A percentile compares a stretch with the other conserved stretches of the same genome.
Conservation (phyloP, 2,113 vertebrate genomes). For the Tiliqua scincoides region DNA sequence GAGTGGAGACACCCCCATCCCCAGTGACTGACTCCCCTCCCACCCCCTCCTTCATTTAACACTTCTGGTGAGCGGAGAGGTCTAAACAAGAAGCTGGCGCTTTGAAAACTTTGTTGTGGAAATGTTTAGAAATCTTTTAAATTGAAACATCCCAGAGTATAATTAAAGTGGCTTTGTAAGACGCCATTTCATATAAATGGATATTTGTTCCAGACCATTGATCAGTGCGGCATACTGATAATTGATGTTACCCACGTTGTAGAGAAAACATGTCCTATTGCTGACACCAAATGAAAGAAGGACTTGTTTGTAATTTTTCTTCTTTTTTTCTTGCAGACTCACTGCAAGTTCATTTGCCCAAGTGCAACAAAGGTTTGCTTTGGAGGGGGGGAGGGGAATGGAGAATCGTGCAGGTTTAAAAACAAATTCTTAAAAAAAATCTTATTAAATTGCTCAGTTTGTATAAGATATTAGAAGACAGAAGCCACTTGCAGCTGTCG, state of each 20-base stretch:
- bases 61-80: neutral
- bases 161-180: constrained; percentile 17
- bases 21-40: accelerated
- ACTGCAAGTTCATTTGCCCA: neutral
- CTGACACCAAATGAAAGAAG: constrained; percentile 2
- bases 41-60: no score
- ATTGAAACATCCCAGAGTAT: constrained; percentile 16
- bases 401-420: neutral
- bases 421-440: neutral
- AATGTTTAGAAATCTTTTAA: constrained; percentile 21
- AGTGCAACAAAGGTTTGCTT: no score
- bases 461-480: neutral
- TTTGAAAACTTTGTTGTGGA: neutral
- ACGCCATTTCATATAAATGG: constrained; percentile 21
- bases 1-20: neutral
- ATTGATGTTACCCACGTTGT: constrained; percentile 22
- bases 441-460: neutral
- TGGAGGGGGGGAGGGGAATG: neutral
- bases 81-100: neutral
- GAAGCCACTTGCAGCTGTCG: no score
- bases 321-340: neutral
- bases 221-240: constrained; percentile 27
- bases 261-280: constrained; percentile 8
- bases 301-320: neutral
- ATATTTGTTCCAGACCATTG: constrained; percentile 37